Conservation (phyloP, 1,140 invertebrate genomes). For the Aphaenogaster floridana region DNA sequence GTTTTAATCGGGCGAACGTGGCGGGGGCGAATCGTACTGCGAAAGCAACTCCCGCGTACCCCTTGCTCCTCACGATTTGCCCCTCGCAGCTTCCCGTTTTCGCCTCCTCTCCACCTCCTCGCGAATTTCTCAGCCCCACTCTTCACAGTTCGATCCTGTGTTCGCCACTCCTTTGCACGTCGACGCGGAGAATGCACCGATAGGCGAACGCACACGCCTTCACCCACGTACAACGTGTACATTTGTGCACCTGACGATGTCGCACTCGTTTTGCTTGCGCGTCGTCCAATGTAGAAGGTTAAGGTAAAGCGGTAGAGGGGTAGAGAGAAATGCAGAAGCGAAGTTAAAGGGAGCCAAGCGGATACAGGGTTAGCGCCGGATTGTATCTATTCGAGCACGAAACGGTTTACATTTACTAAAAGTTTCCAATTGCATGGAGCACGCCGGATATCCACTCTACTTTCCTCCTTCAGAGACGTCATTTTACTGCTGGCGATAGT, state of each 20-base stretch:
- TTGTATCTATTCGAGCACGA: constrained; percentile 81
- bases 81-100: constrained; percentile 28
- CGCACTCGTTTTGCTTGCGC: constrained; percentile 48
- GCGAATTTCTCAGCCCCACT: constrained; percentile 66
- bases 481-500: constrained; percentile 79
- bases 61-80: background rate
- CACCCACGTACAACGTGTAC: constrained; percentile 9
- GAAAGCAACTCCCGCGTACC: constrained; percentile 49
- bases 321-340: constrained; percentile 62
- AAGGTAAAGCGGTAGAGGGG: constrained; percentile 41
- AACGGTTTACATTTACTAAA: constrained; percentile 84
- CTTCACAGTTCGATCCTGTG: constrained; percentile 44
- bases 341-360: constrained; percentile 69
- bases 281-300: constrained; percentile 41
- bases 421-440: constrained; percentile 80
- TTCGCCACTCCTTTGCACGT: constrained; percentile 24
- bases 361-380: constrained; percentile 78
- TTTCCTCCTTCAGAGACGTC: constrained; percentile 78
- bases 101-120: background rate
- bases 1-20: constrained; percentile 82
- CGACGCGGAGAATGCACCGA: constrained; percentile 9
- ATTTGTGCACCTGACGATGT: constrained; percentile 55
- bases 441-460: constrained; percentile 80
- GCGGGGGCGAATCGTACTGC: constrained; percentile 60
- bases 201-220: constrained; percentile 1